These are phyloP conservation scores for Ellobius talpinus DNA, from an alignment of 2,113 vertebrate genomes.

Conservation along the genomic window DNA sequence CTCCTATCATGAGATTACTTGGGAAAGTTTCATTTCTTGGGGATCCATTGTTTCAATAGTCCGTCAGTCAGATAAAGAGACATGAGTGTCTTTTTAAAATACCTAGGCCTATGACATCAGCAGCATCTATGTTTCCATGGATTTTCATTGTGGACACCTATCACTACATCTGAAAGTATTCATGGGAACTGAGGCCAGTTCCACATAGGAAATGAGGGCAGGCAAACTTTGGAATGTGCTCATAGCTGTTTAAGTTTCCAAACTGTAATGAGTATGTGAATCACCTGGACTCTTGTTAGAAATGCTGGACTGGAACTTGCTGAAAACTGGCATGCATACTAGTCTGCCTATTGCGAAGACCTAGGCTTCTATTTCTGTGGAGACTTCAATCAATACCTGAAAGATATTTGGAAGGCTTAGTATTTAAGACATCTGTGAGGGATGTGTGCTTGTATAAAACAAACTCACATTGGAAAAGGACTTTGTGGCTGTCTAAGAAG, in stretches of 20 bases:
- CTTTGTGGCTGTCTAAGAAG: background rate
- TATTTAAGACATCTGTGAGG: background rate
- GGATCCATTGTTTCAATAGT: background rate
- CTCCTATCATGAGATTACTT: background rate
- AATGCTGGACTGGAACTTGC: background rate
- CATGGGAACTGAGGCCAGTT: background rate
- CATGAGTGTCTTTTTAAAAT: background rate
- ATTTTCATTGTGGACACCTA: accelerated
- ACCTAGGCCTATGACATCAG: accelerated
- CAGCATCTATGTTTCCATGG: accelerated
- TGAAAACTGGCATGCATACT: background rate
- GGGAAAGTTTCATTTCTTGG: background rate
- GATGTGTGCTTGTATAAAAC: background rate
- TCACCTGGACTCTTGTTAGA: background rate
- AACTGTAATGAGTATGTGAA: accelerated
- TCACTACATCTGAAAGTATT: background rate
- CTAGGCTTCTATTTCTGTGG: accelerated
- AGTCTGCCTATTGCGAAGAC: background rate
- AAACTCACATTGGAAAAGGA: background rate
- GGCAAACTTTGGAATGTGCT: background rate
- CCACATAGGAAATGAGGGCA: no score
- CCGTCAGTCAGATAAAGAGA: background rate
- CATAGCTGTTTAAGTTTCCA: accelerated
- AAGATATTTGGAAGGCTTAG: background rate
- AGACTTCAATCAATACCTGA: background rate